Evolutionary conservation across 2,888 invertebrate genomes (phyloP).

Genomic region (Tenthredo amoena): DNA sequence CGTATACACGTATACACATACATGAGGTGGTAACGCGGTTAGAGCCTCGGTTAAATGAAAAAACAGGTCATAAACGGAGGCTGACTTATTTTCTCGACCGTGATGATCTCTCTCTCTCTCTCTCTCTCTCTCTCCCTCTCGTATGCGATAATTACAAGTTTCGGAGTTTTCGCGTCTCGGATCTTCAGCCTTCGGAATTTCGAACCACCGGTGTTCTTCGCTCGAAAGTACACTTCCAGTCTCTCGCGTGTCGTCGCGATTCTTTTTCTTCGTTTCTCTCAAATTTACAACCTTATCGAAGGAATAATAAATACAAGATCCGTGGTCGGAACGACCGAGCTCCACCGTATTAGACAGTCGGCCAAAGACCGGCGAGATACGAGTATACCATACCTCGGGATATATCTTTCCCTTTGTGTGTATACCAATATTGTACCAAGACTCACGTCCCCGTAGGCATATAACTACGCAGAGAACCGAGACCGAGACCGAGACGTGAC

Average conservation of each 20-base stretch:
- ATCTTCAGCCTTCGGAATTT: too few species aligned
- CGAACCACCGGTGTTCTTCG: too few species aligned
- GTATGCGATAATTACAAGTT: too few species aligned
- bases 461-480: background rate
- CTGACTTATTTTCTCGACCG: background rate
- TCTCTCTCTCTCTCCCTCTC: too few species aligned
- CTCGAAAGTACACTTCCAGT: background rate
- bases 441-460: constrained; percentile 25
- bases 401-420: background rate
- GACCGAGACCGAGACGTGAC: constrained; percentile 27
- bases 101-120: background rate
- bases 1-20: too few species aligned
- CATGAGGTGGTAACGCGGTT: constrained; percentile 48
- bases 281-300: background rate
- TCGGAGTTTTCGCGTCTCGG: too few species aligned
- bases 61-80: constrained; percentile 31
- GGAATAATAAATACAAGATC: background rate
- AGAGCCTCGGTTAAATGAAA: constrained; percentile 9
- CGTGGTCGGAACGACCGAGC: background rate
- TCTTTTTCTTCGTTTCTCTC: background rate
- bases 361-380: too few species aligned
- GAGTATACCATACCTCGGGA: background rate
- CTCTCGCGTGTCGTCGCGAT: background rate
- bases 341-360: constrained; percentile 16
- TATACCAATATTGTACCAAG: background rate